A percentile compares a stretch with the other conserved stretches of the same genome.
These are phyloP conservation scores for Semnopithecus entellus DNA, from an alignment of 2,113 vertebrate genomes.

Conservation along the genomic window DNA sequence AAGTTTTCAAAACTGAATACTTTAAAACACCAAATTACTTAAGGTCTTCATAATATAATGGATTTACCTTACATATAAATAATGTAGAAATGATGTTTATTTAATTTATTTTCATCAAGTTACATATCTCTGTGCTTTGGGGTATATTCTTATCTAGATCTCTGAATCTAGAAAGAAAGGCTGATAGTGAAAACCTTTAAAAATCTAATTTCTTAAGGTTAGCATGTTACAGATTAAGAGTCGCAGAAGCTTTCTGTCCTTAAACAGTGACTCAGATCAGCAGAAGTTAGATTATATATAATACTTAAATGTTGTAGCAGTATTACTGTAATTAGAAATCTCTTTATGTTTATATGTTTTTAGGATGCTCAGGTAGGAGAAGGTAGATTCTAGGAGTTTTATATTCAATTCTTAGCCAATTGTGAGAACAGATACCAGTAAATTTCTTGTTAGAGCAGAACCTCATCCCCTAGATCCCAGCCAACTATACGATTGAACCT, in stretches of 20 bases:
- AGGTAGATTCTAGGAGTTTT: not conserved
- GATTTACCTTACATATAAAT: not conserved
- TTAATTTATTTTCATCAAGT: not conserved
- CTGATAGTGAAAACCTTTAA: not conserved
- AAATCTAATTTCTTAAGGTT: not conserved
- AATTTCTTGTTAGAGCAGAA: not conserved
- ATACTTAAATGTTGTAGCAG: not conserved
- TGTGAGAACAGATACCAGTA: not conserved
- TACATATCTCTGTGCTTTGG: not conserved
- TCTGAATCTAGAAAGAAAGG: conserved; percentile 21
- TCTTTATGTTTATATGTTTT: not conserved
- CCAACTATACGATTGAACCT: not conserved
- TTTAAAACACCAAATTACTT: not conserved
- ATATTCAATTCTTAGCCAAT: not conserved
- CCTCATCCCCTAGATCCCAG: not conserved
- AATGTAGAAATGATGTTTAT: not conserved
- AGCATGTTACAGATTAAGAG: not conserved
- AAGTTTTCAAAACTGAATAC: conserved; percentile 1
- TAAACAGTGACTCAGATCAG: not conserved
- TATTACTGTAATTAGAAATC: not conserved
- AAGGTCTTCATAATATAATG: not conserved
- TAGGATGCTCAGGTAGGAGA: not conserved
- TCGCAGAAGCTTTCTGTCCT: not conserved
- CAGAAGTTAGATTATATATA: not conserved
- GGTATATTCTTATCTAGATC: not conserved